phyloP scores from a whole-genome alignment of 1,140 invertebrate species.

The Saccostrea echinata region DNA sequence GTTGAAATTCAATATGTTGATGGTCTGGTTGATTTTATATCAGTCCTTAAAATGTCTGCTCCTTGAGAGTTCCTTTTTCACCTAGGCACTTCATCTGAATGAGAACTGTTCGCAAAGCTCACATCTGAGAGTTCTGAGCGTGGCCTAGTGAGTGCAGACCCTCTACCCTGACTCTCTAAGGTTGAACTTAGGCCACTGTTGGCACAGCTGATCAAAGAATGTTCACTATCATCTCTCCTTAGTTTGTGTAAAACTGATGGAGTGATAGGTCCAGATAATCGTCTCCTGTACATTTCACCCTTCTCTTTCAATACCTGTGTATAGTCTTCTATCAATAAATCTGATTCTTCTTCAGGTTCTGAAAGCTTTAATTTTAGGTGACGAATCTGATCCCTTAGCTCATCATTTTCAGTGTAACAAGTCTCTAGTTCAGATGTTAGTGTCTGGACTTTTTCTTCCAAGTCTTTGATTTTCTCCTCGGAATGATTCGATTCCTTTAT shows the following conservation, averaged over 20 bases:
- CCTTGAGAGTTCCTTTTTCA: background rate
- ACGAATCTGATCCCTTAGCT: background rate
- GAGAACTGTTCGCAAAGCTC: conserved; percentile 14
- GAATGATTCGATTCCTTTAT: background rate
- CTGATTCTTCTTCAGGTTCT: background rate
- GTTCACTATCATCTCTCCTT: background rate
- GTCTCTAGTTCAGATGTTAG: background rate
- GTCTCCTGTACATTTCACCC: background rate
- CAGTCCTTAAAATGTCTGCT: background rate
- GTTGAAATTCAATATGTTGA: background rate
- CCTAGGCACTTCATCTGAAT: conserved; percentile 25
- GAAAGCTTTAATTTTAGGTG: background rate
- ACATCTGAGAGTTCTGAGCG: background rate
- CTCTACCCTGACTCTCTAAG: background rate
- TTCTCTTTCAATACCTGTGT: background rate
- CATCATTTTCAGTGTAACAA: background rate
- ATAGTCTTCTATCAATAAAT: background rate
- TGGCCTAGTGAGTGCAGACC: background rate
- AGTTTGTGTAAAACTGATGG: background rate
- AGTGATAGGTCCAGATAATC: background rate
- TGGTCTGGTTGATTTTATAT: background rate
- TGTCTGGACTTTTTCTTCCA: background rate
- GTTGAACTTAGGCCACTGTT: conserved; percentile 12
- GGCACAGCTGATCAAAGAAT: conserved; percentile 9
- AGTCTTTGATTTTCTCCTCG: background rate